A percentile compares a stretch with the other conserved stretches of the same genome.
These are phyloP conservation scores for Dasysyrphus albostriatus DNA, from an alignment of 2,888 invertebrate species.

Conservation along the genomic window DNA sequence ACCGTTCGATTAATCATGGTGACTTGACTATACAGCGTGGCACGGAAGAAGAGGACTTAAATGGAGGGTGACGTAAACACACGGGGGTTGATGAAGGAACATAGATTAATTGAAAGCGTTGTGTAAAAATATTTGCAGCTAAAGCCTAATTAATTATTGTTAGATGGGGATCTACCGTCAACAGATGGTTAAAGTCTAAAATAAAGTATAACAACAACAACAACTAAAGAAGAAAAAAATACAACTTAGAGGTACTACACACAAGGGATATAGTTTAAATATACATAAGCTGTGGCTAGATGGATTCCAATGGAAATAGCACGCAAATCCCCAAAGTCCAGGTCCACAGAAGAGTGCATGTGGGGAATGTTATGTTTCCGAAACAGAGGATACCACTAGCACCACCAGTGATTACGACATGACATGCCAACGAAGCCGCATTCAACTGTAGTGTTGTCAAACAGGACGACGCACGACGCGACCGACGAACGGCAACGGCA, in stretches of 20 bases:
- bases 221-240: background rate
- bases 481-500: background rate
- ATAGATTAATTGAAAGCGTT: constrained; percentile 66
- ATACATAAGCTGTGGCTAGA: constrained; percentile 50
- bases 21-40: too few species aligned
- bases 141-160: constrained; percentile 61
- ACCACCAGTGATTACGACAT: constrained; percentile 72
- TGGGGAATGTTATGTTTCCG: constrained; percentile 53
- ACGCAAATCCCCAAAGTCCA: constrained; percentile 55
- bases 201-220: constrained; percentile 9
- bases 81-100: background rate
- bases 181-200: constrained; percentile 44
- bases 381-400: constrained; percentile 70
- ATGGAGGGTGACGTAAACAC: constrained; percentile 12
- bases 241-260: constrained; percentile 2
- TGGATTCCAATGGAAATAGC: constrained; percentile 38
- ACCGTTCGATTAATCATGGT: constrained; percentile 62
- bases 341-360: background rate
- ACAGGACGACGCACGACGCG: constrained; percentile 16
- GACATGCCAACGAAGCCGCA: constrained; percentile 70
- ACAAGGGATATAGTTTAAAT: constrained; percentile 42
- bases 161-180: constrained; percentile 44
- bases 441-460: constrained; percentile 70
- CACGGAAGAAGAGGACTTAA: background rate
- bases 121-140: constrained; percentile 59